Conservation (phyloP, 2,113 vertebrate genomes). For the Amia ocellicauda region DNA sequence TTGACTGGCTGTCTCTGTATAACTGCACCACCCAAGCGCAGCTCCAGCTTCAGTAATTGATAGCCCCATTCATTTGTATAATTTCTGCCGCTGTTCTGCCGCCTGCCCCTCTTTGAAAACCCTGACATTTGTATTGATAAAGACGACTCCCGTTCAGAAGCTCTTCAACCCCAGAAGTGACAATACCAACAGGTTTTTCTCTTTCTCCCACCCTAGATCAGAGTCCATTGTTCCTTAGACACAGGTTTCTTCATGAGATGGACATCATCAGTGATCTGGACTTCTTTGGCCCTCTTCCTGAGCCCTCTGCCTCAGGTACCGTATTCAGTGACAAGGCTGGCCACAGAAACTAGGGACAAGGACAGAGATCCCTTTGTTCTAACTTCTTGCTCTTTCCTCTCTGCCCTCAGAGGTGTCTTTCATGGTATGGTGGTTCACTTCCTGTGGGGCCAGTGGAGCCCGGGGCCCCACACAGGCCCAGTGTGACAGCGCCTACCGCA, state of each 20-base stretch:
- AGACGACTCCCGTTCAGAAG: too few species aligned
- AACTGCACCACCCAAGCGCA: too few species aligned
- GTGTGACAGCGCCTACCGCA: slow-evolving; percentile 73
- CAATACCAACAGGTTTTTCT: too few species aligned
- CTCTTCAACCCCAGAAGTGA: too few species aligned
- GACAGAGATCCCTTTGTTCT: too few species aligned
- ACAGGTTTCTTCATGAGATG: slow-evolving; percentile 40
- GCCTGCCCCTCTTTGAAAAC: neutral
- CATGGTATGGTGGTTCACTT: slow-evolving; percentile 74
- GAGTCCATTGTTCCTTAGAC: slow-evolving; percentile 49
- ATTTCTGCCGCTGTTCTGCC: too few species aligned
- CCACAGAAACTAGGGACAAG: too few species aligned
- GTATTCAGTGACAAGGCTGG: too few species aligned
- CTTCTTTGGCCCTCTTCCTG: slow-evolving; percentile 67
- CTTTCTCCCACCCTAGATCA: slow-evolving; percentile 46
- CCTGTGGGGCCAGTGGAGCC: slow-evolving; percentile 78
- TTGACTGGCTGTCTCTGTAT: too few species aligned
- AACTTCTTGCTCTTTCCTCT: neutral
- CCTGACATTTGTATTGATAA: too few species aligned
- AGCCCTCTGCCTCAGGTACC: slow-evolving; percentile 76
- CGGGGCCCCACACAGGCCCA: slow-evolving; percentile 80
- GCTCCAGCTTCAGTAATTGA: too few species aligned
- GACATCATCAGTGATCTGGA: slow-evolving; percentile 48
- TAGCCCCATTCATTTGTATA: too few species aligned
- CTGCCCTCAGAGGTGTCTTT: slow-evolving; percentile 55